A percentile compares a stretch with the other conserved stretches of the same genome.
Conservation (phyloP, 2,797 vertebrate genomes). For the Hoplostethus atlanticus region DNA sequence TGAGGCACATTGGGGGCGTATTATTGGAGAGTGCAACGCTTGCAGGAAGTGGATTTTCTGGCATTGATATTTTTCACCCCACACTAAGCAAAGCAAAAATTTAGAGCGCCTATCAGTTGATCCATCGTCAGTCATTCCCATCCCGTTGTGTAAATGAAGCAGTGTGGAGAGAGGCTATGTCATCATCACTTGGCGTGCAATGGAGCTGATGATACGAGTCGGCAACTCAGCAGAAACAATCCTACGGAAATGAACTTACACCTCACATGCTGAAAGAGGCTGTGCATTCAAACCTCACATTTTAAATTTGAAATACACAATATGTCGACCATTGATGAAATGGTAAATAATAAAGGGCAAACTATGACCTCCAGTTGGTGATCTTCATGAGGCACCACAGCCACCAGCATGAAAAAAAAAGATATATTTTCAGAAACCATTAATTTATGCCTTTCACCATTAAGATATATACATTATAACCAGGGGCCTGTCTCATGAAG, state of each 20-base stretch:
- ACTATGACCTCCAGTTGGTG: too few relatives aligned
- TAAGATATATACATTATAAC: too few relatives aligned
- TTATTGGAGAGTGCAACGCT: constrained; percentile 69
- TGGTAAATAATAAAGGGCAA: too few relatives aligned
- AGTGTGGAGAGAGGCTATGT: constrained; percentile 23
- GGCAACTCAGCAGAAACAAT: constrained; percentile 7
- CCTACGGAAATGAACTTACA: constrained; percentile 19
- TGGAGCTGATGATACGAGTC: constrained; percentile 26
- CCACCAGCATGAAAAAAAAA: too few relatives aligned
- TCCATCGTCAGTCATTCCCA: constrained; percentile 53
- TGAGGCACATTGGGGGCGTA: constrained; percentile 66
- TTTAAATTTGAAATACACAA: too few relatives aligned
- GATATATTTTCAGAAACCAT: too few relatives aligned
- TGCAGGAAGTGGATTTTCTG: constrained; percentile 69
- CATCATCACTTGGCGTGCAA: constrained; percentile 12
- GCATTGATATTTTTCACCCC: constrained; percentile 49
- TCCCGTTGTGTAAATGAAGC: constrained; percentile 46
- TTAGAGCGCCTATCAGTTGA: constrained; percentile 28
- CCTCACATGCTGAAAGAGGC: constrained; percentile 4
- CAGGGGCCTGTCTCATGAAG: too few relatives aligned
- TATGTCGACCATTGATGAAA: too few relatives aligned
- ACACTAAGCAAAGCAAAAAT: constrained; percentile 26
- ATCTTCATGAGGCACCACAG: too few relatives aligned
- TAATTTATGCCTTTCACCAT: too few relatives aligned
- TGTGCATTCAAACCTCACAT: too few relatives aligned